Evolutionary conservation across 2,797 vertebrate genomes (phyloP), one percentile per base, ranked within the genome.

Genomic region (Hybognathus amarus): DNA sequence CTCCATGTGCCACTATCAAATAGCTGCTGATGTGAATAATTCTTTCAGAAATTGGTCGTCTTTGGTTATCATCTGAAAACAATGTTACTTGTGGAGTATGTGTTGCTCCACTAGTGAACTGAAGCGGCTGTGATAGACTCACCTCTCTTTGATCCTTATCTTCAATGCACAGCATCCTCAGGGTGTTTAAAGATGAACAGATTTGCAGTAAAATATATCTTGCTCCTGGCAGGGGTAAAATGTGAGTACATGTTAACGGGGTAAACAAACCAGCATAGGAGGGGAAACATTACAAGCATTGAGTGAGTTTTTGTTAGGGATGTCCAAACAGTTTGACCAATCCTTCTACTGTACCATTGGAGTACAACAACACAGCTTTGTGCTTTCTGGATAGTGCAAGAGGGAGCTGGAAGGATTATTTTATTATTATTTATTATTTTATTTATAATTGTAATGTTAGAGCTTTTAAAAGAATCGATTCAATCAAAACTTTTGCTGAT

Each of bases 131-230:
- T 75, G 71, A 76, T 75, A 75, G 61, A 76, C 71, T 82, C 33
- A 40, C 45, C 80, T 77, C 64, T 56, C 66, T 61, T 63, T 83
- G 73, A 83, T 83, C 70, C 59, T 52, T 74, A 77, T 77, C 71
- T 82, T 83, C 71, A 83, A 77, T 77, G 50, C 24, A 76, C 22
- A 47, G 22, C 42, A 61, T 83, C 66, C 66, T 83, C 54, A 18
- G 77, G 71, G 38, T 83, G 50, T 75, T 64, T 71, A 69, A 78
- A 83, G 67, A 71, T 1, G 15, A 83, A 70, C 82, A 77, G 82
- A 83, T 77, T 75, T 63, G 40, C 66, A 59, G 38, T 52, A 77
- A 63, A 71, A 83, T 40, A 59, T 42, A 7, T 45, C 63, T 56
- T 47, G 52, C 64, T 67, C 13, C 18, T 42, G 50, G 63, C 61